These are phyloP conservation scores for Anomalospiza imberbis DNA, from an alignment of 2,797 vertebrate genomes.

Conservation along the genomic window DNA sequence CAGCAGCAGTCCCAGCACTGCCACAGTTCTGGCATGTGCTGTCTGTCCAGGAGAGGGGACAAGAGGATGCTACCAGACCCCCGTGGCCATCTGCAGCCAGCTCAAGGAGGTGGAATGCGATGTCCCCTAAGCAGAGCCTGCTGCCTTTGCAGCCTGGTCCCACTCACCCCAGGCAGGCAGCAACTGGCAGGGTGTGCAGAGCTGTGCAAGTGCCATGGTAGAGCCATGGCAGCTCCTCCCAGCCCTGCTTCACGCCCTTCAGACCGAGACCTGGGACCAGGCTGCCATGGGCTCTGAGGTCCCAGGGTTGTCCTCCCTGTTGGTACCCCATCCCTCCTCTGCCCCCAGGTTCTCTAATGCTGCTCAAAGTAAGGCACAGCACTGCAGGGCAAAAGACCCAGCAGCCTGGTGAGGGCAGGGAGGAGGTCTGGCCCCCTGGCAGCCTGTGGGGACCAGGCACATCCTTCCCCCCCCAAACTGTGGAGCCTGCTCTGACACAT, in stretches of 20 bases:
- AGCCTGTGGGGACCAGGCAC: fast-evolving
- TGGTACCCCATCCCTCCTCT: neutral
- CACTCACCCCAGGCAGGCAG: neutral
- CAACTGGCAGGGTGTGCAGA: neutral
- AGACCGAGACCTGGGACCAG: fast-evolving
- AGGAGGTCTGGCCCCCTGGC: neutral
- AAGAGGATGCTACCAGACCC: neutral
- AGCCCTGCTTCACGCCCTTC: neutral
- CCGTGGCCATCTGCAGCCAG: neutral
- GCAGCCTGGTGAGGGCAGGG: neutral
- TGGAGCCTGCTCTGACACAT: neutral
- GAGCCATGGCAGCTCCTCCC: neutral
- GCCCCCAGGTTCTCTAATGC: neutral
- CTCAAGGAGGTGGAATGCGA: neutral
- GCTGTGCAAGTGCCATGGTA: neutral
- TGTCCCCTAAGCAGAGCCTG: neutral
- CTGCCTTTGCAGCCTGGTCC: neutral
- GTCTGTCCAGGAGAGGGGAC: neutral
- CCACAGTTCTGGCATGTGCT: neutral
- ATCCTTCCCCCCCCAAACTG: neutral
- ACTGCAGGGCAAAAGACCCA: fast-evolving
- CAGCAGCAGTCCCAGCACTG: neutral
- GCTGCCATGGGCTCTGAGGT: neutral
- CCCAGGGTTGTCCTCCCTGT: neutral
- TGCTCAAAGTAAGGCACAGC: neutral